Evolutionary conservation across 1,140 invertebrate genomes (phyloP), one percentile per base, ranked within the genome.

Genomic region (Ooceraea biroi): DNA sequence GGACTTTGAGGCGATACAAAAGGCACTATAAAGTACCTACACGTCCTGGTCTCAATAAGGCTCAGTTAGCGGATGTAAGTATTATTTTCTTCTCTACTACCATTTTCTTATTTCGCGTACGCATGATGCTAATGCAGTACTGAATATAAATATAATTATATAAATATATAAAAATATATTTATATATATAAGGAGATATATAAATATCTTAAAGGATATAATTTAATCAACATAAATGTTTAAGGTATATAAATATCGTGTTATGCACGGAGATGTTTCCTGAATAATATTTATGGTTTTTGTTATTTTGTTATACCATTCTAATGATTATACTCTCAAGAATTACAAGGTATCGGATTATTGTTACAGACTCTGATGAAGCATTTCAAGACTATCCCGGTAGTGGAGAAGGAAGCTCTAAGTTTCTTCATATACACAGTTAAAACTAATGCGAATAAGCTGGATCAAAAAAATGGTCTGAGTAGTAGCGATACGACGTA

Each of bases 401-500:
- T 99, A 1, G 96, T 97, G 89, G 98, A 99, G 93, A 99, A 99
- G 92, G 98, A 99, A 94, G 97, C 98, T 30, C 94, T 99, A 17
- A 98, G 98, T n/a, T 98, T 97, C 91, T 99, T 99, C 92, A 98
- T 99, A 88, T 99, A 99, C 92, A 99, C 98, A 94, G 97, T 99
- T 0, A 99, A 99, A 95, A 98, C 97, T 76, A 98, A 98, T 94
- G 97, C 97, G 66, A 98, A 98, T 92, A 98, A 98, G 94, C 94
- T 98, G 86, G 98, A 98, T 94, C 97, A 98, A 93, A 98, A 98
- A 92, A 98, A 97, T 95, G 97, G 97, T 83, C 95, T 96, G 63
- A 96, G 95, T 90, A 96, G 95, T 85, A 96, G 95, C 84, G 96
- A 97, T 85, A 88, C 95, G 8, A 95, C 95, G 89, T 95, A 95